Conservation (phyloP, 2,113 vertebrate genomes). For the Tragelaphus imberbis region DNA sequence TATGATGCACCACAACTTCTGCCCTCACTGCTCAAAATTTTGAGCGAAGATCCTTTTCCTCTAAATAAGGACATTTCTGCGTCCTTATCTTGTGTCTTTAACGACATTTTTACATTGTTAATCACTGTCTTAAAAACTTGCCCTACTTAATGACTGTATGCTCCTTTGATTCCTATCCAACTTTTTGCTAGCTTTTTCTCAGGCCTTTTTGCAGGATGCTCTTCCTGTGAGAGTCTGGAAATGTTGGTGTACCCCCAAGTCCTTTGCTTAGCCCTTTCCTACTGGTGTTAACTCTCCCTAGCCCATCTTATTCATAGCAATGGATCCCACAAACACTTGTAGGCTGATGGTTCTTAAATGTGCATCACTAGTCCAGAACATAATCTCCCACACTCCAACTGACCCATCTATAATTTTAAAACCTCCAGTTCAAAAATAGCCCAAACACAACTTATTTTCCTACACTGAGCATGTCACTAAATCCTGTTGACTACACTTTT, state of each 20-base stretch:
- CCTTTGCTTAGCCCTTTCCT: not conserved
- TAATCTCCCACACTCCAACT: not conserved
- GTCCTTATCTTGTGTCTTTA: not conserved
- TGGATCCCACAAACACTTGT: not conserved
- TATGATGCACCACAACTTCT: not conserved
- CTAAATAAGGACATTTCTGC: constrained; percentile 21
- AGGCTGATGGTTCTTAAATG: not conserved
- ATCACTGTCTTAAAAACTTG: not conserved
- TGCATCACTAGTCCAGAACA: not conserved
- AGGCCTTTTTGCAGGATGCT: not conserved
- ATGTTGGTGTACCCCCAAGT: not conserved
- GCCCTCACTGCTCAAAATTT: not conserved
- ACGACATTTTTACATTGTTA: not conserved
- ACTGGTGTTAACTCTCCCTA: not conserved
- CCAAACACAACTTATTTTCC: not conserved
- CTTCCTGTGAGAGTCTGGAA: not conserved
- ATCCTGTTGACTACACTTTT: not conserved
- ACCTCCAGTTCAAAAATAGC: not conserved
- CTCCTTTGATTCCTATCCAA: not conserved
- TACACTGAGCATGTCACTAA: not conserved
- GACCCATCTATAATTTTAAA: not conserved
- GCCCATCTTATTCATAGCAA: not conserved
- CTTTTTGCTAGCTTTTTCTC: not conserved
- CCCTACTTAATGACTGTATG: not conserved
- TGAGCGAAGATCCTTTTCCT: not conserved